Evolutionary conservation across 2,113 vertebrate genomes (phyloP), one percentile per base, ranked within the genome.

Genomic region (Microtus ochrogaster): DNA sequence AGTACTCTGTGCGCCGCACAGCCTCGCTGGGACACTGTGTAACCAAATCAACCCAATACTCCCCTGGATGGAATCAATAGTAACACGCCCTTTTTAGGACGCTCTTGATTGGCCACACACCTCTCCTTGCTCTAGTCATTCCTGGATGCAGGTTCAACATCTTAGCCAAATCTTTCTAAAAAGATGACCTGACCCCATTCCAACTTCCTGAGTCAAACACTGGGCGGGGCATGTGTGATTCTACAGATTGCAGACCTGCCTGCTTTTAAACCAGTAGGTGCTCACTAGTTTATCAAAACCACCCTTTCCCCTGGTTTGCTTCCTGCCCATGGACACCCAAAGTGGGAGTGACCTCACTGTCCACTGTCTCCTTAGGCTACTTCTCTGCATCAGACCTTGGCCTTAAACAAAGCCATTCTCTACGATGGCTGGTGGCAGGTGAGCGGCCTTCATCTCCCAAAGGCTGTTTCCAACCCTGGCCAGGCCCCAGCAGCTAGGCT

Each of bases 1-100:
- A 26, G 5, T 0, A 65, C 33, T 70, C 19, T 5, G 73, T 0
- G 24, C 16, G 4, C 65, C 61, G 7, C 1, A 11, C 3, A 49
- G 68, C 28, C 63, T 49, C n/a, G 13, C 39, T 66, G 66, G 39
- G 26, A 12, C 19, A 4, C 39, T 49, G 83, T 30, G 63, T 17
- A 9, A 55, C 22, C 55, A 11, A 41, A 30, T 44, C 17, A 70
- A 22, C 30, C n/a, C n/a, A 16, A 16, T 3, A 6, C 22, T 65
- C 2, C 44, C 33, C 36, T 24, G 36, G 24, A 1, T 33, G 28
- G 9, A 52, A 33, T 16, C 61, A 17, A 52, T 55, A 49, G 22
- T 26, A 47, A 7, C 3, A 55, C 39, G 7, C 41, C 39, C 49
- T 3, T 58, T 14, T 90, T 79, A 28, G 66, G 65, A 49, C 3